Conservation (phyloP, 2,888 invertebrate species). For the Pachycephus smyrnensis region DNA sequence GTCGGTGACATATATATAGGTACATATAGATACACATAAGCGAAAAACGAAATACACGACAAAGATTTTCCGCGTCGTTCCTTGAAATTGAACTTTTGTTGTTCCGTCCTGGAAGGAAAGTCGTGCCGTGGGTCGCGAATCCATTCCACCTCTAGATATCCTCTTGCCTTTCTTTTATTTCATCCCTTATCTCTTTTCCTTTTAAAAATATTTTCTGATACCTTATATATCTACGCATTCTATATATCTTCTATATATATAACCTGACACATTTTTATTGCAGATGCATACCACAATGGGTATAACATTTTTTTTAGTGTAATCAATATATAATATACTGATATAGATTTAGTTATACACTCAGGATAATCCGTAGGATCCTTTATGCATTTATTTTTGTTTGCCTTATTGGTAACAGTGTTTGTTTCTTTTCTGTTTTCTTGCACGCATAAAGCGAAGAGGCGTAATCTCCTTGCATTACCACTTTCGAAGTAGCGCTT, state of each 20-base stretch:
- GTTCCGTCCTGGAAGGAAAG: constrained; percentile 38
- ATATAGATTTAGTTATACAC: background rate
- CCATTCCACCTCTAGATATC: constrained; percentile 7
- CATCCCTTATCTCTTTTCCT: constrained; percentile 25
- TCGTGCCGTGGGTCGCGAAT: background rate
- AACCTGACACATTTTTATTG: background rate
- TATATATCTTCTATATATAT: too few species aligned
- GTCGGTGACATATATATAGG: too few species aligned
- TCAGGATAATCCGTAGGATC: too few species aligned
- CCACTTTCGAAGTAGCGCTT: background rate
- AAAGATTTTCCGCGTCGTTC: constrained; percentile 58
- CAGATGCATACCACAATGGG: background rate
- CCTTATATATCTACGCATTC: background rate
- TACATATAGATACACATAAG: constrained; percentile 13
- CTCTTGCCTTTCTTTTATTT: constrained; percentile 33
- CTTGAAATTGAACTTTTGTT: constrained; percentile 61
- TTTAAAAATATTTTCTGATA: constrained; percentile 13
- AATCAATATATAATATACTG: background rate
- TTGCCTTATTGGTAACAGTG: background rate
- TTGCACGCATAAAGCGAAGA: too few species aligned
- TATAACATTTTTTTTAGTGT: background rate
- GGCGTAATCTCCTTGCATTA: background rate
- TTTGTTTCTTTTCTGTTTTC: background rate
- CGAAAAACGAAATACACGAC: constrained; percentile 45
- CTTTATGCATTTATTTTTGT: background rate